Evolutionary conservation across 2,113 vertebrate genomes (phyloP).

Genomic region (Oryzias javanicus): DNA sequence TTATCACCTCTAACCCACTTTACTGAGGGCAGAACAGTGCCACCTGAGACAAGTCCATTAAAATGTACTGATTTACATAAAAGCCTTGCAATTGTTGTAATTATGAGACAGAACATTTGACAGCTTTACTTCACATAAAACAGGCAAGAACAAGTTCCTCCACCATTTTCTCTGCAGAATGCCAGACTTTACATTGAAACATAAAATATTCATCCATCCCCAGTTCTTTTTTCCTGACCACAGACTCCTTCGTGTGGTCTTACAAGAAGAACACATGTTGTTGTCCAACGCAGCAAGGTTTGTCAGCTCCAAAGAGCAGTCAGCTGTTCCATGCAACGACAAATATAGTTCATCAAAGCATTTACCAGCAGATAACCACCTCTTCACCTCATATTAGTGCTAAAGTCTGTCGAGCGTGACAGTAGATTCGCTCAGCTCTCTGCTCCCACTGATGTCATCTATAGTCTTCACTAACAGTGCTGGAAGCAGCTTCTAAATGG

Average conservation of each 20-base stretch:
- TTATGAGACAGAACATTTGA: no score
- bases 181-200: conserved; percentile 1
- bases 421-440: no score
- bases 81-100: no score
- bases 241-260: conserved; percentile 30
- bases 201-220: conserved; percentile 4
- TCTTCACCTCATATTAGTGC: neutral
- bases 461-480: neutral
- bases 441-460: conserved; percentile 1
- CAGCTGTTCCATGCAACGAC: conserved; percentile 8
- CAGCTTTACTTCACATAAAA: no score
- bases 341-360: conserved; percentile 25
- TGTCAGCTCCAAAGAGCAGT: conserved; percentile 25
- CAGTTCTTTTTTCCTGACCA: conserved; percentile 14
- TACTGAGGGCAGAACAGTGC: no score
- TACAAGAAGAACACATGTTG: conserved; percentile 12
- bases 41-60: no score
- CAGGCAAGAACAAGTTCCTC: no score
- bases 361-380: conserved; percentile 25
- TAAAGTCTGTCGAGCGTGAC: neutral
- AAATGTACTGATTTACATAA: no score
- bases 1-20: no score
- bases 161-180: neutral
- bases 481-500: conserved; percentile 19
- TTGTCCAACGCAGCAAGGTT: conserved; percentile 29